Base-by-base conservation (phyloP, 37 sponge, comb jelly and placozoan species). In the Agelas oroides region DNA sequence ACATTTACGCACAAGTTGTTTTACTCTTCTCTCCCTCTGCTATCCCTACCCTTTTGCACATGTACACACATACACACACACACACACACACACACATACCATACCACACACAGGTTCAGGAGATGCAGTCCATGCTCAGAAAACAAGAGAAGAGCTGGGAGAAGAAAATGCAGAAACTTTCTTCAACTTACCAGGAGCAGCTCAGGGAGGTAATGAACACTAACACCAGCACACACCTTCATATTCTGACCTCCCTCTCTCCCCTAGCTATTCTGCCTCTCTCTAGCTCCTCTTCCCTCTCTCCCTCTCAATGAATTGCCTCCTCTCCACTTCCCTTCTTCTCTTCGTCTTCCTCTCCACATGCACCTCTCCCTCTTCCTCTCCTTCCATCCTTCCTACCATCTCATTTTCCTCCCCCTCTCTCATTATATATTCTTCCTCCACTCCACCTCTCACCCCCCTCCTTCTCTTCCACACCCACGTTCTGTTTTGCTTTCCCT, bases 121-220 rank as follows among this genome's bases (percentile, higher is more conserved):
- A 77, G 41, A 63, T 89, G 65, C 84, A 83, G 38, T n/a, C 84
- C 13, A 18, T 39, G 34, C 20, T 90, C 60, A 78, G 60, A 37
- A 90, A 90, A 54, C 80, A 85, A 53, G 86, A 90, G n/a, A 78
- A 59, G 36, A 39, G 37, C 2, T 90, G 91, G 91, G 62, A 90
- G 69, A 85, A 79, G 76, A 84, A 69, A 72, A 41, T 90, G 54
- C 63, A 80, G 21, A 58, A 73, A 53, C 2, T 85, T 39, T 32
- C 73, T 19, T 54, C 53, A 18, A 36, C 66, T 14, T 90, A 86
- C 27, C 71, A 83, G 25, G 77, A 86, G n/a, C 73, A 87, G 39
- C 82, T 91, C 2, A 37, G 66, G 39, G 80, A 84, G 55, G 89
- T 88, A 35, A 53, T 56, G 16, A 58, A 18, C 68, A 63, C 58